A percentile compares a stretch with the other conserved stretches of the same genome.
phyloP scores from a whole-genome alignment of 1,140 invertebrate genomes.

The Pentalonia nigronervosa region DNA sequence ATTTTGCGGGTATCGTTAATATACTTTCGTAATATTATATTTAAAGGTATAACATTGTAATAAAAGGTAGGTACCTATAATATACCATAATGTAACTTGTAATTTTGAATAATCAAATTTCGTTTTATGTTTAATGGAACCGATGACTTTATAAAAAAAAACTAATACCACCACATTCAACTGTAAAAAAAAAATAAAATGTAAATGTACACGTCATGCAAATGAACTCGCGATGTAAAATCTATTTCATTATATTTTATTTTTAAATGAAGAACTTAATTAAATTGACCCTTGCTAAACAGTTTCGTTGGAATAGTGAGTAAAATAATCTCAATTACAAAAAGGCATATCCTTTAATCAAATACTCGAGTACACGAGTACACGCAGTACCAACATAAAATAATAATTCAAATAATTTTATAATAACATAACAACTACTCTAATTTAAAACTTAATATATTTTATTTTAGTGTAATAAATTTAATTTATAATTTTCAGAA shows the following conservation, averaged over 20 bases:
- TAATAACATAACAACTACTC: neutral
- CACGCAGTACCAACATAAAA: neutral
- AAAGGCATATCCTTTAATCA: neutral
- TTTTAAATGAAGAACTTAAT: neutral
- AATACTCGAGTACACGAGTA: neutral
- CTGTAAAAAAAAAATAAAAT: neutral
- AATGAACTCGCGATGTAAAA: neutral
- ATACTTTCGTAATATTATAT: neutral
- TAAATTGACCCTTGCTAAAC: neutral
- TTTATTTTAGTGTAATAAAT: too few relatives aligned
- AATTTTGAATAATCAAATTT: neutral
- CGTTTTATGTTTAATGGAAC: neutral
- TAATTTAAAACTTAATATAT: neutral
- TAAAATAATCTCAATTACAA: neutral
- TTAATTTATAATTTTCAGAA: too few relatives aligned
- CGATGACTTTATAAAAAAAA: neutral
- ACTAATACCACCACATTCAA: neutral
- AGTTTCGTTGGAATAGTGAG: neutral
- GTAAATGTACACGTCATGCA: neutral
- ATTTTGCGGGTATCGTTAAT: neutral
- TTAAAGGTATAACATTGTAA: neutral
- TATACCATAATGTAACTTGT: neutral
- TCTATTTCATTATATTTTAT: neutral
- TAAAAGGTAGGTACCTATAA: neutral
- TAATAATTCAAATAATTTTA: neutral